Evolutionary conservation across 2,113 vertebrate genomes (phyloP).

Genomic region (Aphyosemion australe): DNA sequence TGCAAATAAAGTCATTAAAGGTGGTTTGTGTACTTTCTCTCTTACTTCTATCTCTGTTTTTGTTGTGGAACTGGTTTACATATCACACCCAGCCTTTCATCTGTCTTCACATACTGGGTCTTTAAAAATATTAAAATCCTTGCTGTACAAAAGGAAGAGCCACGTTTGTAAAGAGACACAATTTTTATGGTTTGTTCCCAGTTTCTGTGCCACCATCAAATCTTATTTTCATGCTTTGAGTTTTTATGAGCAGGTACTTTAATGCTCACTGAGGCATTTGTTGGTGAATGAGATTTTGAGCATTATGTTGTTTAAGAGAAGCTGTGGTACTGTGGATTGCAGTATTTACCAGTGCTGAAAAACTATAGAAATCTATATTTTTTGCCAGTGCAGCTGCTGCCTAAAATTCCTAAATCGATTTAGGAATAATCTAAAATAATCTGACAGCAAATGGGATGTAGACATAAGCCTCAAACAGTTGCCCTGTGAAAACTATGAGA

Average conservation of each 20-base stretch:
- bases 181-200: background rate
- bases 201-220: conserved; percentile 19
- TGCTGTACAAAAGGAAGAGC: conserved; percentile 2
- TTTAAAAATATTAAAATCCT: conserved; percentile 19
- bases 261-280: conserved; percentile 51
- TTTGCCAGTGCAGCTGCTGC: too few species aligned
- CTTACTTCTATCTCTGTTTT: background rate
- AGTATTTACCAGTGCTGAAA: too few species aligned
- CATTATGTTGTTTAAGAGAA: too few species aligned
- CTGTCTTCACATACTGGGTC: conserved; percentile 1
- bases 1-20: conserved; percentile 13
- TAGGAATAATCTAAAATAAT: too few species aligned
- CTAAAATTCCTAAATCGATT: too few species aligned
- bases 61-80: background rate
- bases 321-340: too few species aligned
- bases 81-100: background rate
- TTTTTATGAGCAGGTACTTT: conserved; percentile 36
- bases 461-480: too few species aligned
- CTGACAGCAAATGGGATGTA: too few species aligned
- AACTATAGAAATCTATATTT: too few species aligned
- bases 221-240: conserved; percentile 24
- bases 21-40: background rate
- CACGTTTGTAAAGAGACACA: background rate
- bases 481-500: too few species aligned
- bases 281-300: too few species aligned